Evolutionary conservation across 2,888 invertebrate species (phyloP), one percentile per base, ranked within the genome.

Genomic region (Deroplatys truncata): DNA sequence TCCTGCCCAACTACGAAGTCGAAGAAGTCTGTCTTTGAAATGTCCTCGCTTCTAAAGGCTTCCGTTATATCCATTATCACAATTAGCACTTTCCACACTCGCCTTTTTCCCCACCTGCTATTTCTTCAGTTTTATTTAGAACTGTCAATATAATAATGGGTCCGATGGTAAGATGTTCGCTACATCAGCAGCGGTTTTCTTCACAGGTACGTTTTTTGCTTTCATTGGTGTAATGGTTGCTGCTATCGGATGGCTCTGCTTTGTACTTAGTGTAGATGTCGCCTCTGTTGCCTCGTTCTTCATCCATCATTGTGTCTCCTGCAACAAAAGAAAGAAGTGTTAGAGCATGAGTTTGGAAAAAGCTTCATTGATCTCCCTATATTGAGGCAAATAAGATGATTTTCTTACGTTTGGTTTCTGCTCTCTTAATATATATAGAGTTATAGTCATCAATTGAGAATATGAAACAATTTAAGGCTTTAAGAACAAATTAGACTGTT

Each of bases 11-110:
- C 97, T 91, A 97, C 97, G 94, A 97, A 97, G 94, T 98, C 97
- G 94, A 98, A 98, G 95, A 97, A 97, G 94, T 97, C 97, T 92
- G 97, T 97, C 94, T 97, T 97, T 92, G 97, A 96, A 94, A 97
- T 95, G 94, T 97, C 97, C 94, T 97, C 97, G 93, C 96, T 95
- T 92, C 96, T 95, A 93, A 96, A 96, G 92, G 96, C 95, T 95
- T 97, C 97, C 94, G 97, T 97, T 94, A 97, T 96, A 95, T 97
- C 97, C 97, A 97, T 97, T 88, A 88, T 89, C 86, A 89, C 89
- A 31, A 72, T 25, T 72, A 72, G 56, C 56, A 72, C 56, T 72
- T 72, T 72, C 56, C 56, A 25, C 56, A 20, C 20, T 72, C 56
- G 15, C 56, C 7, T 72, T 72, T 72, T 72, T 72, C 25, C 56